Conservation (phyloP, 2,888 invertebrate species). For the Seira musarum region DNA sequence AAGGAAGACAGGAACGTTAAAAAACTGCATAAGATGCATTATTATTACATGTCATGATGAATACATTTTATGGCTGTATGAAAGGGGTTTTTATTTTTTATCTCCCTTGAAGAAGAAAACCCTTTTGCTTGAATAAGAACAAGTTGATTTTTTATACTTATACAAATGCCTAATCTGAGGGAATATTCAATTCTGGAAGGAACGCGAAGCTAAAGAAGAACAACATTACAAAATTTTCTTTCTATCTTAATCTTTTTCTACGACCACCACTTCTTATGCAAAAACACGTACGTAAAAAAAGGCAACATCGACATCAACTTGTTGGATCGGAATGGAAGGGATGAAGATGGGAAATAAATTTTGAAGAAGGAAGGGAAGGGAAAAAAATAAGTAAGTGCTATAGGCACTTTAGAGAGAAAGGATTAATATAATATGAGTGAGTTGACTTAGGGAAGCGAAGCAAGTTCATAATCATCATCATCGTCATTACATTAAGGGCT, state of each 20-base stretch:
- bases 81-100: conserved; percentile 35
- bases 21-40: conserved; percentile 56
- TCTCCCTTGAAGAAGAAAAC: conserved; percentile 18
- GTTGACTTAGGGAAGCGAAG: not conserved
- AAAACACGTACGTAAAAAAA: conserved; percentile 48
- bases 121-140: not conserved
- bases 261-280: conserved; percentile 56
- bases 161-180: conserved; percentile 33
- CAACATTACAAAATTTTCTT: conserved; percentile 13
- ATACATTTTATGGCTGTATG: conserved; percentile 51
- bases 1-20: conserved; percentile 8
- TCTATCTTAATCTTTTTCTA: conserved; percentile 54
- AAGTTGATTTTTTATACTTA: conserved; percentile 20
- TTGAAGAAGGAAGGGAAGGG: not conserved
- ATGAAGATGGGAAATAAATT: not conserved
- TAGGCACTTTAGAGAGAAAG: conserved; percentile 17
- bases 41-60: conserved; percentile 57
- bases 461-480: conserved; percentile 26
- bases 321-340: conserved; percentile 26
- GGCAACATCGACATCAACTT: conserved; percentile 39
- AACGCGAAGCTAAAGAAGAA: conserved; percentile 7
- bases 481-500: conserved; percentile 19
- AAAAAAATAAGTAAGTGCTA: conserved; percentile 11
- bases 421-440: conserved; percentile 7
- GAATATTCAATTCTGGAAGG: conserved; percentile 27